Conservation (phyloP, 2,888 invertebrate species). For the Masnerella sp. region DNA sequence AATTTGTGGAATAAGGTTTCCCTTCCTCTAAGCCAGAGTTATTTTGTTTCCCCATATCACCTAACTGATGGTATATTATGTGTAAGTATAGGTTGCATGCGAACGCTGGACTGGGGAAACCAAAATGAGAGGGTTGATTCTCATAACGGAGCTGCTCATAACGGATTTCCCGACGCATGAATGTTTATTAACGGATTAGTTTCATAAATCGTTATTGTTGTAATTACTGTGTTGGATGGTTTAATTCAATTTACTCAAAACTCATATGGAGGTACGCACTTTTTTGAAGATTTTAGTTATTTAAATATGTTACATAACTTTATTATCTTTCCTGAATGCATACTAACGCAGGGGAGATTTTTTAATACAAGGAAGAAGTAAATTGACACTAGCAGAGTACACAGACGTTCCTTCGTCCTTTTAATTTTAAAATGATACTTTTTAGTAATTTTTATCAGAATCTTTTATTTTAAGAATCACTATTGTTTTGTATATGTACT, state of each 20-base stretch:
- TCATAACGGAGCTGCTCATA: constrained; percentile 47
- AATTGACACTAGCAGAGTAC: too few species aligned
- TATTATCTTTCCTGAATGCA: too few species aligned
- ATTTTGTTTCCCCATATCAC: constrained; percentile 53
- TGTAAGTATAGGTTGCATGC: constrained; percentile 47
- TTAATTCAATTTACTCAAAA: constrained; percentile 39
- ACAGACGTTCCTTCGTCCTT: too few species aligned
- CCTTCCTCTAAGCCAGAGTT: constrained; percentile 15
- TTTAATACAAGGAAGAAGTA: too few species aligned
- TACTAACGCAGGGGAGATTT: too few species aligned
- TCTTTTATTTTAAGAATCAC: too few species aligned
- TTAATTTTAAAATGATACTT: too few species aligned
- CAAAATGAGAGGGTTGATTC: constrained; percentile 46
- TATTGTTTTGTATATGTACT: too few species aligned
- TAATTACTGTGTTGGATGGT: constrained; percentile 31
- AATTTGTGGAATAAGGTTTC: constrained; percentile 42
- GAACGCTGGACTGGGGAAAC: constrained; percentile 44
- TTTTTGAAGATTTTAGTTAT: background rate
- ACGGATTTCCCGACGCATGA: constrained; percentile 49
- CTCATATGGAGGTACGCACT: too few species aligned
- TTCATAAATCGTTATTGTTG: constrained; percentile 44
- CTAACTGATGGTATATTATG: constrained; percentile 51
- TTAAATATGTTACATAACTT: background rate
- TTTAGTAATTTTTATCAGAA: too few species aligned
- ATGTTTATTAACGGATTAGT: constrained; percentile 53